Evolutionary conservation across 2,888 invertebrate genomes (phyloP).

Genomic region (Euclidia mi): DNA sequence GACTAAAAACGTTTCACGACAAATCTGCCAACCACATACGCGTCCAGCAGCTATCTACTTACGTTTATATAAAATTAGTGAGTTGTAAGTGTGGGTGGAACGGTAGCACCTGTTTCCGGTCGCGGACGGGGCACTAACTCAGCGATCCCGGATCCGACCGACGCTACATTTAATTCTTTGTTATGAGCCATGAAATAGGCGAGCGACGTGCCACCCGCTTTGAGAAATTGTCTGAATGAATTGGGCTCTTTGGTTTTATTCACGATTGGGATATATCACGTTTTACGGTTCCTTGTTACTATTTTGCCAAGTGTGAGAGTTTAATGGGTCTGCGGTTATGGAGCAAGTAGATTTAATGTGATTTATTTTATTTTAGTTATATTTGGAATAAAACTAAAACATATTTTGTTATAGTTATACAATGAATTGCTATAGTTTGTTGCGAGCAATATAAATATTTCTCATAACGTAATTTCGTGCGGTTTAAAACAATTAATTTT

Average conservation of each 20-base stretch:
- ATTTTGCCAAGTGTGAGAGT: constrained; percentile 11
- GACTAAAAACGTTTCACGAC: too few species aligned
- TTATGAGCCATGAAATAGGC: constrained; percentile 58
- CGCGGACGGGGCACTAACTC: constrained; percentile 79
- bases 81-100: constrained; percentile 73
- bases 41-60: constrained; percentile 29
- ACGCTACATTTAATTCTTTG: constrained; percentile 81
- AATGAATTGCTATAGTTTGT: too few species aligned
- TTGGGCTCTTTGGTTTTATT: constrained; percentile 48
- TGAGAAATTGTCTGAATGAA: constrained; percentile 46
- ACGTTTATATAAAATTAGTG: constrained; percentile 78
- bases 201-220: constrained; percentile 23
- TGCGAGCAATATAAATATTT: too few species aligned
- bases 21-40: constrained; percentile 49
- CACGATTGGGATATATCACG: constrained; percentile 39
- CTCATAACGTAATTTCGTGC: too few species aligned
- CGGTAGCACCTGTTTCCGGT: constrained; percentile 81
- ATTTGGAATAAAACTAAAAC: too few species aligned
- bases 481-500: too few species aligned
- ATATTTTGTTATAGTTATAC: too few species aligned
- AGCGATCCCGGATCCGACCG: constrained; percentile 77
- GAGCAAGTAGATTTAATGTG: too few species aligned
- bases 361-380: too few species aligned
- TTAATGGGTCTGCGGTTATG: too few species aligned
- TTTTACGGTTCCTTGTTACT: constrained; percentile 43